Base-by-base conservation (phyloP, 1,140 invertebrate species). In the Ostrea denselamellosa region DNA sequence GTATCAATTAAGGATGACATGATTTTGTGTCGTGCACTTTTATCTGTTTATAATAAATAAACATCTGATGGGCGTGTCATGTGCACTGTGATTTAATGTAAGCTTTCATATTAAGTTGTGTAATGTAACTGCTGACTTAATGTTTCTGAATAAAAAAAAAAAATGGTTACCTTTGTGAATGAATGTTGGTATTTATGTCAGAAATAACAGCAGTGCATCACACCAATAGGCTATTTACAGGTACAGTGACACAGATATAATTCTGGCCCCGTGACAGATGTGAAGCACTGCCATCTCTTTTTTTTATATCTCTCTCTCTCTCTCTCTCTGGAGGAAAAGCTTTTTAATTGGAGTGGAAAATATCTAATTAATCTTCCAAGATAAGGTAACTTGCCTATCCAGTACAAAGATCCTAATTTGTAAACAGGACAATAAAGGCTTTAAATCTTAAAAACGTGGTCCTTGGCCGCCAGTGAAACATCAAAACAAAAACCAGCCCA, bases 401-500 rank as follows among this genome's bases (percentile, higher is more conserved):
- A 77, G 5, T 10, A 77, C 68, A 14, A 12, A 62, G 68, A 12
- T 25, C 68, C 28, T 77, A 77, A 77, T 68, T 77, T 71, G 28
- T 28, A 71, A 71, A 71, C 28, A 34, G 68, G 68, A 71, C 68
- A 71, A 8, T 12, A 25, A 12, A 34, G 22, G 25, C 25, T 25
- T 12, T 10, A 28, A 28, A 28, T 25, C 14, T 28, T 71, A 28
- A 34, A 71, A 34, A 71, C 12, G 28, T 14, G 65, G 68, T 71
- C 68, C 68, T 71, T 71, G 68, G 28, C 68, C 28, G 8, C 68
- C 12, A 14, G 68, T 71, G 68, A 71, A 71, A 71, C 8, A 71
- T 58, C 56, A 58, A 19, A 71, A 71, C 28, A 71, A 34, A 71
- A 10, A 71, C 68, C 68, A 71, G 68, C 68, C 68, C 68, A 71